Conservation (phyloP, 1,140 invertebrate genomes). For the Drosophila varians region DNA sequence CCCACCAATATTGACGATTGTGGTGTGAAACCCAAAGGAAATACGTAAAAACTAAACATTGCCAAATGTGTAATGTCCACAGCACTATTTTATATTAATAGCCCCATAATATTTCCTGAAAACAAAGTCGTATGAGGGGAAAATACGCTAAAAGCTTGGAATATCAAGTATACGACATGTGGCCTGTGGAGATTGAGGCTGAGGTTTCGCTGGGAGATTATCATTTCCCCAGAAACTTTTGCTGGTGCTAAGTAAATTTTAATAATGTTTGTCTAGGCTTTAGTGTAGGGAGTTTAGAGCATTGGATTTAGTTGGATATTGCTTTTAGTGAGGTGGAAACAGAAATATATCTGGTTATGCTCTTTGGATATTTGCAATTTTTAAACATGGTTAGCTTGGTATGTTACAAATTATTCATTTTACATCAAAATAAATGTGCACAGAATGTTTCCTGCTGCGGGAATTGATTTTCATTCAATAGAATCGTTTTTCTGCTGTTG, state of each 20-base stretch:
- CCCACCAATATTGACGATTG: conserved; percentile 53
- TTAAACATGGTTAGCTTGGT: conserved; percentile 18
- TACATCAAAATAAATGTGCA: not conserved
- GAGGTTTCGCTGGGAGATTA: too few species aligned
- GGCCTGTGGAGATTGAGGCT: not conserved
- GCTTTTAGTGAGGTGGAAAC: not conserved
- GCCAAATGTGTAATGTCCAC: not conserved
- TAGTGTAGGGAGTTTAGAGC: conserved; percentile 5
- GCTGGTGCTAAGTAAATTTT: conserved; percentile 16
- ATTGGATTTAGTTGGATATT: conserved; percentile 14
- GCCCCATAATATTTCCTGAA: not conserved
- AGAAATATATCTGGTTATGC: not conserved
- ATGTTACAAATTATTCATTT: not conserved
- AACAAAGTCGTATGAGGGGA: conserved; percentile 12
- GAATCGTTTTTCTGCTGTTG: conserved; percentile 6
- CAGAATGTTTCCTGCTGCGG: conserved; percentile 18
- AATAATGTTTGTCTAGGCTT: conserved; percentile 7
- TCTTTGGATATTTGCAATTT: conserved; percentile 4
- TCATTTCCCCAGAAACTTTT: not conserved
- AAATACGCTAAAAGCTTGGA: conserved; percentile 8
- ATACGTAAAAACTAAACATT: conserved; percentile 6
- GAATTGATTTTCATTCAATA: conserved; percentile 24
- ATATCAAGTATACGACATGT: conserved; percentile 19
- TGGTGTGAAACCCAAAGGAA: not conserved
- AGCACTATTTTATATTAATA: conserved; percentile 8